These are phyloP conservation scores for Doris montereyensis DNA, from an alignment of 2,888 invertebrate species.

Conservation along the genomic window DNA sequence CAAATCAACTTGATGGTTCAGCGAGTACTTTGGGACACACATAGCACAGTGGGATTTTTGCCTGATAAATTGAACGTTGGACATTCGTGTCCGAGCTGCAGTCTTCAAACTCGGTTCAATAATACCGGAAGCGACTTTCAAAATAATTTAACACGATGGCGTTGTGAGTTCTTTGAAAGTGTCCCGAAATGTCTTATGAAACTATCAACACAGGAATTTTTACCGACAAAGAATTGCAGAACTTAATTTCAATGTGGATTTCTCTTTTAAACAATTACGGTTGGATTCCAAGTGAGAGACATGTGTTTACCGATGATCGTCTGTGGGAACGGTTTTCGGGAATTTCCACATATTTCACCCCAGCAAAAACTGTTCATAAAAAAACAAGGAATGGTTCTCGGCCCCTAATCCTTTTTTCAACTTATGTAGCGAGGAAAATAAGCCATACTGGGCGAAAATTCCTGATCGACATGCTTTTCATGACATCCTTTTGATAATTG, in stretches of 20 bases:
- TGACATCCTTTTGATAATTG: constrained; percentile 30
- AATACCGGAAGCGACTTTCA: no score
- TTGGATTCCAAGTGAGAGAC: neutral
- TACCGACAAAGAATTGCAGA: no score
- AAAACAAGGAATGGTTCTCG: neutral
- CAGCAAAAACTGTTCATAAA: neutral
- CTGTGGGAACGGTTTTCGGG: neutral
- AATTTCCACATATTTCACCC: neutral
- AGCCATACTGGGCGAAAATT: neutral
- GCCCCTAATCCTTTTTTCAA: neutral
- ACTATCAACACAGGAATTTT: no score
- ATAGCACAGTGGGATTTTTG: constrained; percentile 5
- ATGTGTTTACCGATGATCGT: neutral
- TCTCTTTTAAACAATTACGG: no score
- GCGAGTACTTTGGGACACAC: constrained; percentile 14
- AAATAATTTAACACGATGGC: no score
- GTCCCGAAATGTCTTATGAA: no score
- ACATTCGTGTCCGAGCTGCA: no score
- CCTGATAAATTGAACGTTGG: neutral
- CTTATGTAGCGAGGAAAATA: neutral
- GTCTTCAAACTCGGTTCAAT: no score
- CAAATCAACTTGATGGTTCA: constrained; percentile 9
- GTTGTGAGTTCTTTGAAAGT: no score
- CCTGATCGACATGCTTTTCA: neutral
- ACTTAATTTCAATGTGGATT: no score